A percentile compares a stretch with the other conserved stretches of the same genome.
Conservation (phyloP, 2,113 vertebrate genomes). For the Gavia stellata region DNA sequence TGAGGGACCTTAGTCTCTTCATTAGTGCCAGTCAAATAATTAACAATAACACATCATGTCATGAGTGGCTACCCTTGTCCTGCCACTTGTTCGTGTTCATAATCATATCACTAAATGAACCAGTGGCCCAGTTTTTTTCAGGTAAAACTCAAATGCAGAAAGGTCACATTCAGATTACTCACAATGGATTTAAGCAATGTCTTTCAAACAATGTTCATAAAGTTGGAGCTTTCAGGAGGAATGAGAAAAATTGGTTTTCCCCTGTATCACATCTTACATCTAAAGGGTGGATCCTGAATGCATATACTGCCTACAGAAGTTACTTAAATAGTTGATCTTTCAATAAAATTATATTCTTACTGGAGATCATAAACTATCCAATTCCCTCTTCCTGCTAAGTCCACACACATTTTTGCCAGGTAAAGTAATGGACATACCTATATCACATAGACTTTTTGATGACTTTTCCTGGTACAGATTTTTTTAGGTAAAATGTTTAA, state of each 20-base stretch:
- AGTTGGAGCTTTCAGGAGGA: not conserved
- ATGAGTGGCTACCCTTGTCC: not conserved
- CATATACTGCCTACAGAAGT: not conserved
- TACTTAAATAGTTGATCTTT: not conserved
- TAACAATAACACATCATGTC: not conserved
- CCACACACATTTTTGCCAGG: not conserved
- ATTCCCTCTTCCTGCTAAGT: not conserved
- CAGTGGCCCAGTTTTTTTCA: not conserved
- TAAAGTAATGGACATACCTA: not conserved
- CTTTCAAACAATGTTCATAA: not conserved
- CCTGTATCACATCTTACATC: not conserved
- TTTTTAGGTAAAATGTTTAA: not conserved
- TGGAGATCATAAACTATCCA: not conserved
- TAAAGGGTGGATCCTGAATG: not conserved
- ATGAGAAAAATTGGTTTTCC: not conserved
- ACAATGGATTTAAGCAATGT: not conserved
- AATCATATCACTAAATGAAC: not conserved
- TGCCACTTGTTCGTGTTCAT: not conserved
- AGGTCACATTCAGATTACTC: not conserved
- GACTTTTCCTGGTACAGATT: not conserved
- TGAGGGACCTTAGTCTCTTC: not conserved
- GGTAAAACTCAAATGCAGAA: not conserved
- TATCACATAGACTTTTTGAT: not conserved
- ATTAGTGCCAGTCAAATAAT: not conserved
- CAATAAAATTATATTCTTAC: not conserved